A percentile compares a stretch with the other conserved stretches of the same genome.
Evolutionary conservation across 2,113 vertebrate species (phyloP).

Genomic region (Empidonax alnorum): DNA sequence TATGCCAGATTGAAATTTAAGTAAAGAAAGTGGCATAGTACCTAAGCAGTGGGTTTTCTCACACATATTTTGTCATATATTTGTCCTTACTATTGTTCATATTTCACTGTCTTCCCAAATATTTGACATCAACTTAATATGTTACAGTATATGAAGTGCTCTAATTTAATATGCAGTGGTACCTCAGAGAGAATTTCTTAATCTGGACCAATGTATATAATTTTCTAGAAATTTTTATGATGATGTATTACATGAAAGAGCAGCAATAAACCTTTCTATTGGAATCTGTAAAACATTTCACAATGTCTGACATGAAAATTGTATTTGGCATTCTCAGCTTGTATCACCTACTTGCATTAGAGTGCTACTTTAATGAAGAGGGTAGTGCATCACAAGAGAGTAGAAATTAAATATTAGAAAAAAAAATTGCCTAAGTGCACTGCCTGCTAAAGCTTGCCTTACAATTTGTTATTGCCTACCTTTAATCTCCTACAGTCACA

Average conservation of each 20-base stretch:
- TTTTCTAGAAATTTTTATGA: neutral
- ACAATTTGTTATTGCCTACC: neutral
- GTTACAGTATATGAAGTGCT: neutral
- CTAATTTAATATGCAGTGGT: neutral
- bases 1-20: neutral
- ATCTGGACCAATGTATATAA: neutral
- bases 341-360: neutral
- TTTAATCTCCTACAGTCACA: neutral
- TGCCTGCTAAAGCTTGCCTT: neutral
- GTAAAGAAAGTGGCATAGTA: neutral
- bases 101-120: neutral
- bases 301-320: neutral
- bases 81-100: neutral
- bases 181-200: neutral
- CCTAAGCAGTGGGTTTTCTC: neutral
- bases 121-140: neutral
- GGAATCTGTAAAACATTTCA: constrained; percentile 1
- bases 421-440: neutral
- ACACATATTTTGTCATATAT: neutral
- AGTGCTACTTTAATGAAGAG: neutral
- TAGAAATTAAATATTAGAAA: constrained; percentile 12
- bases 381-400: neutral
- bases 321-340: neutral
- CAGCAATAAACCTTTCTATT: constrained; percentile 23
- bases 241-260: neutral